Base-by-base conservation (phyloP, 2,888 invertebrate genomes). In the Andricus curvator region DNA sequence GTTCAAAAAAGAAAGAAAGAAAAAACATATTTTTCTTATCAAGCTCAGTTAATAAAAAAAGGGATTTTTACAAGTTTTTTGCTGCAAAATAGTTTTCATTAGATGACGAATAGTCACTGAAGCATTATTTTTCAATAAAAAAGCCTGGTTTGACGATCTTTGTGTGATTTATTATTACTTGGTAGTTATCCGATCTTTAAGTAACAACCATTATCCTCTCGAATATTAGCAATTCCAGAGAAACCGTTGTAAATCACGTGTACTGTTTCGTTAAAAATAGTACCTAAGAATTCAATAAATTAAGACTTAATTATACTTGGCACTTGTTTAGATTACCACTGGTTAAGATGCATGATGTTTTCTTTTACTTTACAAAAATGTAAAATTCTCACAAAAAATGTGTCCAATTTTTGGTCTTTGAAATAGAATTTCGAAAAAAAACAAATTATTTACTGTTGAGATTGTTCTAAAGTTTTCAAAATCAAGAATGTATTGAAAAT, bases 251-350 rank as follows among this genome's bases (percentile, higher is more conserved):
- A 33, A 56, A 74, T 56, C 74, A 56, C 20, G 33, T 33, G 74
- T 51, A 74, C 74, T 74, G 51, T n/a, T 33, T 74, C 22, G 13
- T 70, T 70, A 68, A 48, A 33, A 74, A 74, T 74, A 74, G 33
- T 33, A 56, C 51, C 20, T 51, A 13, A 48, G n/a, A 56, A 70
- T 74, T 74, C 51, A 56, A 74, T 74, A 74, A 56, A 74, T 74
- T 56, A 74, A 33, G 20, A 20, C 33, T 29, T n/a, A 56, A 74
- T 74, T 74, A 74, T 56, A 33, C n/a, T 74, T 74, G 51, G 33
- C 74, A 33, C 56, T 29, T 74, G n/a, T 56, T 56, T 56, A 33
- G 51, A 74, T 74, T 33, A 74, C 2, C 3, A 33, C 13, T 74
- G 15, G 13, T n/a, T 29, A 33, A 74, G 74, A 56, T 74, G 37